These are phyloP conservation scores for Brenthis daphne DNA, from an alignment of 2,888 invertebrate genomes.

Conservation along the genomic window DNA sequence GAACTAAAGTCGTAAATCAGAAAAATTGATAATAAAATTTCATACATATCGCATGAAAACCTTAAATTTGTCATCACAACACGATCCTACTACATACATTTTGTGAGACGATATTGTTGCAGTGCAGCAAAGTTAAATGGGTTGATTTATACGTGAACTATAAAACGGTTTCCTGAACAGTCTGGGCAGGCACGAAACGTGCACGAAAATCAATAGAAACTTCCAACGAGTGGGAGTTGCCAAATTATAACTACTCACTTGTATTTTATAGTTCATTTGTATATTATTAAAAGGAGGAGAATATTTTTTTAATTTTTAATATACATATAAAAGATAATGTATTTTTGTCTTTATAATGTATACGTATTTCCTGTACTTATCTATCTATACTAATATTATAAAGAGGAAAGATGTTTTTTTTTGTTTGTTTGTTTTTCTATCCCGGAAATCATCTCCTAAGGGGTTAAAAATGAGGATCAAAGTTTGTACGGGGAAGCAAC, in stretches of 20 bases:
- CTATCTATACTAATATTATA: too few relatives aligned
- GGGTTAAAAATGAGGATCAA: too few relatives aligned
- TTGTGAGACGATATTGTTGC: background rate
- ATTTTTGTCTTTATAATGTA: too few relatives aligned
- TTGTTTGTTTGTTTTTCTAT: too few relatives aligned
- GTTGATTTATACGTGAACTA: constrained; percentile 21
- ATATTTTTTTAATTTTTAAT: too few relatives aligned
- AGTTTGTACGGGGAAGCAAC: too few relatives aligned
- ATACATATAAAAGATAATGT: too few relatives aligned
- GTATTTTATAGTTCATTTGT: constrained; percentile 6
- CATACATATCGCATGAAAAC: background rate
- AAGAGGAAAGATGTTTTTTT: too few relatives aligned
- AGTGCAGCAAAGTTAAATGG: constrained; percentile 15
- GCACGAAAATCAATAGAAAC: constrained; percentile 30
- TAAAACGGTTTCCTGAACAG: constrained; percentile 25
- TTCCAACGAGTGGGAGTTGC: background rate
- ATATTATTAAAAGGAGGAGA: background rate
- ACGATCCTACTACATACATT: background rate
- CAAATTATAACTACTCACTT: background rate
- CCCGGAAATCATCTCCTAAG: too few relatives aligned
- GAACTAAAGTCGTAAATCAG: background rate
- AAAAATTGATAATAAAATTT: constrained; percentile 3
- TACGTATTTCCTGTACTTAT: too few relatives aligned
- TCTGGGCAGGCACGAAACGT: constrained; percentile 16
- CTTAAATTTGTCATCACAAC: constrained; percentile 10